A percentile compares a stretch with the other conserved stretches of the same genome.
Evolutionary conservation across 2,113 vertebrate species (phyloP).

Genomic region (Montifringilla adamsi): DNA sequence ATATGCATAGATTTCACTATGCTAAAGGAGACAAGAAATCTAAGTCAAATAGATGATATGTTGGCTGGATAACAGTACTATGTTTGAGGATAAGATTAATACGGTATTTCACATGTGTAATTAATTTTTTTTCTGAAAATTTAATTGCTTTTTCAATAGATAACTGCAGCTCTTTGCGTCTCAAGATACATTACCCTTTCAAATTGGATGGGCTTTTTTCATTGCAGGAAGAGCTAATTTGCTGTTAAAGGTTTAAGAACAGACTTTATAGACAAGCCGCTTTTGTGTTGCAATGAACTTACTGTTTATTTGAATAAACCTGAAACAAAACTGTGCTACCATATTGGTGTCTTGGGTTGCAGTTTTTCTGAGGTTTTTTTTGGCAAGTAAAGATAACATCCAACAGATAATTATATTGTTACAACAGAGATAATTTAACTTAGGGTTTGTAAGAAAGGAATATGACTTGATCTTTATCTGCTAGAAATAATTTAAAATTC

Average conservation of each 20-base stretch:
- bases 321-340: not conserved
- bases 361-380: not conserved
- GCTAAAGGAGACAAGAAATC: not conserved
- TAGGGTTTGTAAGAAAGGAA: not conserved
- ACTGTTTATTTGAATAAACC: not conserved
- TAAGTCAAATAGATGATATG: not conserved
- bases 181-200: not conserved
- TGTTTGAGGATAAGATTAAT: not conserved
- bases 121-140: not conserved
- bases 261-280: not conserved
- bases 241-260: not conserved
- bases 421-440: not conserved
- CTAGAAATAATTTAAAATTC: not conserved
- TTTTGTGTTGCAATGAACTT: not conserved
- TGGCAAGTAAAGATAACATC: not conserved
- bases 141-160: not conserved
- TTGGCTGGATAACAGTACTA: not conserved
- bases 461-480: not conserved
- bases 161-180: not conserved
- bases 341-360: not conserved
- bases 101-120: accelerated
- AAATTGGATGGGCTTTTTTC: not conserved
- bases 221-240: not conserved
- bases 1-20: not conserved
- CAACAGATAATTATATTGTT: not conserved